Base-by-base conservation (phyloP, 2,797 vertebrate genomes). In the Pristis pectinata region DNA sequence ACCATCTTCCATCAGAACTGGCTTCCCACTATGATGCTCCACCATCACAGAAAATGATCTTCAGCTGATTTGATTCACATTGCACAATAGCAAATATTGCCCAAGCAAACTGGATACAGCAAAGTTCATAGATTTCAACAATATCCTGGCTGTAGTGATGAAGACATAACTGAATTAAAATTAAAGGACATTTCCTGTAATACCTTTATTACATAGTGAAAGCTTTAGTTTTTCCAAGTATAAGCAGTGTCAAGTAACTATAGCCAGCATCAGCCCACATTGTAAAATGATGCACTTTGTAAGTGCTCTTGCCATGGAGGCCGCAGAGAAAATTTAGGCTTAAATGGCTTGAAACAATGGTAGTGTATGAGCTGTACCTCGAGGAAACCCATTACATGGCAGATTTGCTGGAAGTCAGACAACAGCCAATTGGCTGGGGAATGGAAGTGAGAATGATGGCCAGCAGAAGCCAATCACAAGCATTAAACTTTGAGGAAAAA, bases 371-470 rank as follows among this genome's bases (percentile, higher is more conserved):
- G 22, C n/a, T 64, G 8, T 67, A 64, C 59, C 87, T 67, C 7
- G 59, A 41, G 37, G n/a, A 37, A 56, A 10, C 30, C 19, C 7
- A 19, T 64, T 91, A 10, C 2, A 4, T 9, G 7, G 59, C 87
- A 91, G n/a, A 67, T 91, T 64, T 91, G 17, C 30, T 89, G 61
- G n/a, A 17, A 19, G 1, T 8, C 37, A 19, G 19, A 13, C 7
- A 67, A 67, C 87, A 64, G 87, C n/a, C 19, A 64, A 19, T 41
- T 91, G 87, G n/a, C 87, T 91, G 59, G n/a, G 87, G 59, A 91
- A 41, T 91, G 85, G 56, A n/a, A 56, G 15, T 3, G 34, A n/a
- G 34, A 34, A n/a, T 7, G 85, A 61, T 89, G n/a, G 19, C 87
- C 59, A 9, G 5, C n/a, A 67, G 59, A 67, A 37, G 53, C 37